phyloP scores from a whole-genome alignment of 2,797 vertebrate genomes.

The Coccyzus lansbergi region DNA sequence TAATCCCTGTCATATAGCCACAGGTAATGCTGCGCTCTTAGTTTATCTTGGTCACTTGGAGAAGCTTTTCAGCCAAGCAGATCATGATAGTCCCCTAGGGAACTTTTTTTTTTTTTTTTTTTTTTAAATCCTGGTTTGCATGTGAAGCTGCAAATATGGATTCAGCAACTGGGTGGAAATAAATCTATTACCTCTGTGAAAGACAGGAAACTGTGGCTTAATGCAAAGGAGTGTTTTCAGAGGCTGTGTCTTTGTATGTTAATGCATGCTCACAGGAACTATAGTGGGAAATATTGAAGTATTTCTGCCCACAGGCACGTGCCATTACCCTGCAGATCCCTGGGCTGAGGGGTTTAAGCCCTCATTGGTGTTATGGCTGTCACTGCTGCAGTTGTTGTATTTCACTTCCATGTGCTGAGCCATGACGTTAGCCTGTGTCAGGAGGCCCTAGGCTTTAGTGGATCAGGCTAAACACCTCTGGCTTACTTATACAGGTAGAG shows the following conservation, averaged over 20 bases:
- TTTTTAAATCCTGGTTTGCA: background rate
- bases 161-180: background rate
- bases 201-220: background rate
- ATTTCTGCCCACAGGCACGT: rapidly evolving
- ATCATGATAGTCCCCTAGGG: background rate
- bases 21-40: rapidly evolving
- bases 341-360: background rate
- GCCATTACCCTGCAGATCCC: background rate
- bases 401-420: background rate
- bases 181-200: background rate
- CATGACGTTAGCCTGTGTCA: background rate
- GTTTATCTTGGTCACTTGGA: background rate
- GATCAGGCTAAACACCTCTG: background rate
- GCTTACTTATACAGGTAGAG: background rate
- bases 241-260: background rate
- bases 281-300: background rate
- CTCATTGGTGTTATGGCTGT: rapidly evolving
- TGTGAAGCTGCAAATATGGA: background rate
- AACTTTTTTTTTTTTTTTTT: background rate
- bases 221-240: rapidly evolving
- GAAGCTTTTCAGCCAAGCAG: background rate
- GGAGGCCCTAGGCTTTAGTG: background rate
- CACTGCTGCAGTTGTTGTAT: rapidly evolving
- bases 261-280: rapidly evolving
- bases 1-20: rapidly evolving